Percentiles rank a stretch among this genome's conserved stretches.
These are phyloP conservation scores for Rhopalosiphum padi DNA, from an alignment of 1,140 invertebrate species.

Conservation along the genomic window DNA sequence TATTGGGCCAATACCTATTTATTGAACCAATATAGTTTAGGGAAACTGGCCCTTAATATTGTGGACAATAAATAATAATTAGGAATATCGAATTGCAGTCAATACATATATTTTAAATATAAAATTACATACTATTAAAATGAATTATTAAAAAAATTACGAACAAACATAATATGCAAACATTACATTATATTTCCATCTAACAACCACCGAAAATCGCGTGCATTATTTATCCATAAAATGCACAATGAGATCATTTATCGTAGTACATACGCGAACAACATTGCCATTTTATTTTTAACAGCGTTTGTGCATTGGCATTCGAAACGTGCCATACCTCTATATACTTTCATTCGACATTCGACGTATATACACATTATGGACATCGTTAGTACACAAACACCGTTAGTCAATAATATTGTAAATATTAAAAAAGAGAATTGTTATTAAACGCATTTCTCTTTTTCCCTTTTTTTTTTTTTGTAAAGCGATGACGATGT, in stretches of 20 bases:
- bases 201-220: too few relatives aligned
- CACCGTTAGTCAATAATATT: neutral
- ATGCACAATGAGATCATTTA: neutral
- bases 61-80: too few relatives aligned
- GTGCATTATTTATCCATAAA: neutral
- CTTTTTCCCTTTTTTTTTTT: neutral
- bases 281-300: neutral
- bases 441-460: neutral
- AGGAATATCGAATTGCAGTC: too few relatives aligned
- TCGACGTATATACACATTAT: neutral
- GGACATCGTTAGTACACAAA: neutral
- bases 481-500: neutral
- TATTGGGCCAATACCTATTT: too few relatives aligned
- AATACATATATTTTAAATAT: too few relatives aligned
- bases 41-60: too few relatives aligned
- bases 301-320: neutral
- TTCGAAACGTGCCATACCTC: neutral
- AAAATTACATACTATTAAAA: too few relatives aligned
- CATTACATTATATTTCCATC: too few relatives aligned
- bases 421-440: neutral
- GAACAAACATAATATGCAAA: too few relatives aligned
- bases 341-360: neutral
- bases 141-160: too few relatives aligned
- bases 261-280: neutral
- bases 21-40: too few relatives aligned